Percentiles rank a stretch among this genome's conserved stretches.
These are phyloP conservation scores for Drosophila repletoides DNA, from an alignment of 1,140 invertebrate species.

Conservation along the genomic window DNA sequence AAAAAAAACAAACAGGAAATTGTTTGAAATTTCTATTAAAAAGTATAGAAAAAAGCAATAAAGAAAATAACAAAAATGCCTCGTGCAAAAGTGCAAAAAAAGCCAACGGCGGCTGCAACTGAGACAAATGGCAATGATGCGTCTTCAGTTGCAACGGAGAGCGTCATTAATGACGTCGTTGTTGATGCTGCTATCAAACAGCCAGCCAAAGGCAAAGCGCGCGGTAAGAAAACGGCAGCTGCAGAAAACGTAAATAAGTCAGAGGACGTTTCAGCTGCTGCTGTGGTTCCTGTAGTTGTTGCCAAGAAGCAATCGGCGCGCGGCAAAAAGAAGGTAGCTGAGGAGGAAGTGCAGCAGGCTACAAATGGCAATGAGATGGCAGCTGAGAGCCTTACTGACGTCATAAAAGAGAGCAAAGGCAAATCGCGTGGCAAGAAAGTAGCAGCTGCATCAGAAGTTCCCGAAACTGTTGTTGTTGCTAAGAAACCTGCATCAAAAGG, in stretches of 20 bases:
- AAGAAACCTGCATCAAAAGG: not conserved
- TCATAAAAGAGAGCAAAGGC: too few relatives aligned
- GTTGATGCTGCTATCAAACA: conserved; percentile 3
- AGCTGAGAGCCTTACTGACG: too few relatives aligned
- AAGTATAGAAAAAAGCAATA: not conserved
- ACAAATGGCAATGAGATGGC: too few relatives aligned
- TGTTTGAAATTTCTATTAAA: conserved; percentile 1
- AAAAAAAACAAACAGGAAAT: not conserved
- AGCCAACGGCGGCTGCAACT: conserved; percentile 23
- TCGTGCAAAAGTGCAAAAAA: conserved; percentile 47
- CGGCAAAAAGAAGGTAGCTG: not conserved
- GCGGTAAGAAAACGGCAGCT: conserved; percentile 30
- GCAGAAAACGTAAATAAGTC: not conserved
- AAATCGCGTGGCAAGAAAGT: too few relatives aligned
- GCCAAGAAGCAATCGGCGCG: not conserved
- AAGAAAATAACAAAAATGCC: conserved; percentile 37
- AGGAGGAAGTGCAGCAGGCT: too few relatives aligned
- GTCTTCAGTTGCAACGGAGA: conserved; percentile 8
- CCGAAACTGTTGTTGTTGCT: not conserved
- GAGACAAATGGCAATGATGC: conserved; percentile 42
- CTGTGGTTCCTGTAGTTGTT: too few relatives aligned
- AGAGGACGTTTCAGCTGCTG: too few relatives aligned
- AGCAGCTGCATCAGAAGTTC: too few relatives aligned
- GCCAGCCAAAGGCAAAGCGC: conserved; percentile 40
- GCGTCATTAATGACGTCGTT: not conserved